A percentile compares a stretch with the other conserved stretches of the same genome.
phyloP scores from a whole-genome alignment of 2,888 invertebrate species.

The Eristalis tenax region DNA sequence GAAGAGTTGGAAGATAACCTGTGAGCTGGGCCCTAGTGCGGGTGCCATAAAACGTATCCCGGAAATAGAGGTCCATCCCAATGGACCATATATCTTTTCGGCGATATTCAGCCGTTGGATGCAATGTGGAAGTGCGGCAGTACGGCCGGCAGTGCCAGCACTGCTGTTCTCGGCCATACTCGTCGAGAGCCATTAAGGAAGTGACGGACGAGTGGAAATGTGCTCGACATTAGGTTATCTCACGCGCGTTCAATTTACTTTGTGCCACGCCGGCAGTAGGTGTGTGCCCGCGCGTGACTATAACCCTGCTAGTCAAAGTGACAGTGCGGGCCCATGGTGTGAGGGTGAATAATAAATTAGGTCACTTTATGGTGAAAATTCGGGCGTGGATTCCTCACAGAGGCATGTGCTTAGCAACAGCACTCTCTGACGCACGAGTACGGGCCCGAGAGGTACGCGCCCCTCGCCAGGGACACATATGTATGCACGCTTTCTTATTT shows the following conservation, averaged over 20 bases:
- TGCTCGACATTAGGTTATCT: conserved; percentile 41
- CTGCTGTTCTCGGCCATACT: conserved; percentile 7
- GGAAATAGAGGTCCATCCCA: conserved; percentile 51
- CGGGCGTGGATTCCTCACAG: conserved; percentile 26
- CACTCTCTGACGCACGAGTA: neutral
- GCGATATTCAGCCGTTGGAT: neutral
- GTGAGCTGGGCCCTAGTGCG: conserved; percentile 15
- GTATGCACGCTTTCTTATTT: conserved; percentile 33
- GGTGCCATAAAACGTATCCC: conserved; percentile 38
- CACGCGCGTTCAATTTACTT: conserved; percentile 31
- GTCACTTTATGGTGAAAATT: conserved; percentile 17
- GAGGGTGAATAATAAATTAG: conserved; percentile 6
- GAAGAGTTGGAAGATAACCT: conserved; percentile 57
- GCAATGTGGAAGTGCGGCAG: neutral
- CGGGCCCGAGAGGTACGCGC: neutral
- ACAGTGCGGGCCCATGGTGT: neutral
- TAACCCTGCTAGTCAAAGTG: neutral
- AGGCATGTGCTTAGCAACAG: neutral
- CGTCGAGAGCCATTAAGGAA: conserved; percentile 36
- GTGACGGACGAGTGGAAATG: conserved; percentile 5
- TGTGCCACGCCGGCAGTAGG: neutral
- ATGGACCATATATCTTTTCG: conserved; percentile 18
- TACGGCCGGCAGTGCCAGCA: too few species aligned
- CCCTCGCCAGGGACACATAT: neutral
- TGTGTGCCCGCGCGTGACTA: conserved; percentile 5